Evolutionary conservation across 2,113 vertebrate species (phyloP), one percentile per base, ranked within the genome.

Genomic region (Buteo buteo): DNA sequence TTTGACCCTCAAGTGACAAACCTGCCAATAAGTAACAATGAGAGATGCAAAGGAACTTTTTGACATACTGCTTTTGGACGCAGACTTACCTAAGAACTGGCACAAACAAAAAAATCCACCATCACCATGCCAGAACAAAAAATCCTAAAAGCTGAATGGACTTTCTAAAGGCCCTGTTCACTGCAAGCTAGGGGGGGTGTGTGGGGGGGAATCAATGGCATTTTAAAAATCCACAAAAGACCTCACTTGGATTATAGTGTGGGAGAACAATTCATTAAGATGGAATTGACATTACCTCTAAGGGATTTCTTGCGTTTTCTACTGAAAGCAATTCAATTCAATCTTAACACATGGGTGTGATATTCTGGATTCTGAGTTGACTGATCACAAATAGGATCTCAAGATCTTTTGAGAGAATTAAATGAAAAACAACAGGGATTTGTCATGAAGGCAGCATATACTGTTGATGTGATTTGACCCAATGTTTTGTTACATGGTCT

Each of bases 1-100:
- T 94, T 96, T 89, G 79, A 95, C 69, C 62, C 78, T 85, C 11
- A 64, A 80, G 72, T 92, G 92, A 97, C 82, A 95, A 94, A 89
- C 31, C 82, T 89, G 88, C 77, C 94, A 95, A 70, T 82, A 92
- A 5, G n/a, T 40, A 96, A 88, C 76, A 89, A 81, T 21, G 31
- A 91, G 57, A 86, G 77, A 97, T 58, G 72, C 76, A 90, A 96
- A 16, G 6, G 62, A 91, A 96, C 61, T 79, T 96, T 87, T 3
- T 90, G 76, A 93, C 66, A 65, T 58, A 55, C 28, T 74, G 70
- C 25, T 88, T 72, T 86, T 80, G 50, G 52, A 72, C 20, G 82
- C 21, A 84, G 28, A 70, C 45, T 31, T 82, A 88, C 26, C 18
- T 58, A 88, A 79, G 49, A 93, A 88, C 40, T n/a, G 15, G 11